A percentile compares a stretch with the other conserved stretches of the same genome.
These are phyloP conservation scores for Gavialis gangeticus DNA, from an alignment of 2,113 vertebrate genomes.

Conservation along the genomic window DNA sequence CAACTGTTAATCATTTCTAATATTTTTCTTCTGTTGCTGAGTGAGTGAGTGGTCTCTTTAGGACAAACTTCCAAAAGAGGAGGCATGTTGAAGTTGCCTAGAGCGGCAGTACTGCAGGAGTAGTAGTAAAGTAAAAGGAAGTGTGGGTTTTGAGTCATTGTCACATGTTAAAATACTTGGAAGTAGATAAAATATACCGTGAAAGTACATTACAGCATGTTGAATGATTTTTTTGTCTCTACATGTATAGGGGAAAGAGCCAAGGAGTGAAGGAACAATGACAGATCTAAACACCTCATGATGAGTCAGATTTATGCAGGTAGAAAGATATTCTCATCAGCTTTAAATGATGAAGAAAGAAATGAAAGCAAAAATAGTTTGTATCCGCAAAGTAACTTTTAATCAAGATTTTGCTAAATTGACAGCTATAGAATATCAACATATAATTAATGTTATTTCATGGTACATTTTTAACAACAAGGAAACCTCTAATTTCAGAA, in stretches of 20 bases:
- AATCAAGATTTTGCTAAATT: not conserved
- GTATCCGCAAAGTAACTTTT: not conserved
- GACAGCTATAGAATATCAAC: not conserved
- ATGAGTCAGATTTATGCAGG: conserved; percentile 14
- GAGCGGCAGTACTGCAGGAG: not conserved
- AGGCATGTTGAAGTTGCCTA: not conserved
- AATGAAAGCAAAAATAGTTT: conserved; percentile 32
- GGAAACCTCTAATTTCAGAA: not conserved
- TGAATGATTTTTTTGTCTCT: not conserved
- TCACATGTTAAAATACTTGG: not conserved
- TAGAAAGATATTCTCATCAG: not conserved
- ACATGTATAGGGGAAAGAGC: not conserved
- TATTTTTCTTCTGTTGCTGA: not conserved
- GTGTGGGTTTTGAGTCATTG: not conserved
- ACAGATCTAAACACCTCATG: not conserved
- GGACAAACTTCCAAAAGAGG: not conserved
- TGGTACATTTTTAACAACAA: not conserved
- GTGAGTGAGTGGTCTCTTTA: not conserved
- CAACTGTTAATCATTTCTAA: not conserved
- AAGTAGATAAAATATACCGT: not conserved
- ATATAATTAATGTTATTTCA: not conserved
- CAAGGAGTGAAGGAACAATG: not conserved
- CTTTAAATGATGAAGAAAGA: conserved; percentile 3
- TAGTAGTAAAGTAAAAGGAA: not conserved
- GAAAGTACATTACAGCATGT: not conserved